Evolutionary conservation across 2,797 vertebrate genomes (phyloP), one percentile per base, ranked within the genome.

Genomic region (Psittacula derbiana): DNA sequence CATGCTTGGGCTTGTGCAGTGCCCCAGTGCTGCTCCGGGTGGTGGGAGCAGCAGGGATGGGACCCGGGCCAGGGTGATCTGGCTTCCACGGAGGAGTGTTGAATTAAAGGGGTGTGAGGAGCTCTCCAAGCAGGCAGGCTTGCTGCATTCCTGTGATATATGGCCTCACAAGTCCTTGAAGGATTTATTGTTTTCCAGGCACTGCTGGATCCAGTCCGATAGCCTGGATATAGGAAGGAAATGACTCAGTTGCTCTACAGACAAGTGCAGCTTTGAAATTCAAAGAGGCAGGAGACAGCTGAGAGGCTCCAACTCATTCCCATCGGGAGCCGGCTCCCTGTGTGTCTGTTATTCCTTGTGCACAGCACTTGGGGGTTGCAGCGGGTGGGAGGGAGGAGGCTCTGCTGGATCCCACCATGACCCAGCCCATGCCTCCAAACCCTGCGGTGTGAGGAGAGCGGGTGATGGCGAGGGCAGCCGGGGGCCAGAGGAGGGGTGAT

Each of bases 171-270:
- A 78, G 41, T 82, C 96, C 95, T 49, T 92, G 96, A 94, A 96
- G 95, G 96, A 97, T 96, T 96, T 76, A 93, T 95, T 95, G 92
- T 95, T 88, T 95, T 95, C 95, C 91, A 73, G 93, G 75, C 83
- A 10, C 31, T 85, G 92, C 92, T 97, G 89, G 95, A 96, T 55
- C 72, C 85, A 65, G 81, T 62, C 95, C 27, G 44, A 61, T 85
- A 74, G 92, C 61, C 92, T 93, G 95, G 84, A 60, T 58, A 9
- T 79, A 91, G 95, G 96, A 91, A 97, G 97, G 97, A 97, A 97
- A 61, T 97, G 96, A 97, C 94, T 97, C 96, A 96, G 90, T 96
- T 95, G 93, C 83, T 97, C 83, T 91, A 28, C 95, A 81, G 96
- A 95, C 96, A 96, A 97, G 96, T 83, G 94, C 72, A 93, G 94